phyloP scores from a whole-genome alignment of 2,797 vertebrate species.

The Crocodylus rhombifer region DNA sequence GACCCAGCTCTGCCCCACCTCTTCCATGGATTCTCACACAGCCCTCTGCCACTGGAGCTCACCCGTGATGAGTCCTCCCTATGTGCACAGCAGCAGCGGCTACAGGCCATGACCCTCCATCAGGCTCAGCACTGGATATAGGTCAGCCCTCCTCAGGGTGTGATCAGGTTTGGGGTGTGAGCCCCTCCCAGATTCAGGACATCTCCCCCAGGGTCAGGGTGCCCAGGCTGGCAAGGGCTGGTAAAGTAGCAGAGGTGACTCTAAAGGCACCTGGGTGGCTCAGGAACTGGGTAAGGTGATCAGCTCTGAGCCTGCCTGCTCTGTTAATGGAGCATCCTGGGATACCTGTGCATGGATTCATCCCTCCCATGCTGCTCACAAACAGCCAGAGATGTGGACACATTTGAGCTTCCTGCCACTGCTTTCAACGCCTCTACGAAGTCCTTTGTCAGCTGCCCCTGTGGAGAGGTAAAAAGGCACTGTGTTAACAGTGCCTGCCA shows the following conservation, averaged over 20 bases:
- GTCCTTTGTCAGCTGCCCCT: conserved; percentile 74
- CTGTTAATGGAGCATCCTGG: too few species aligned
- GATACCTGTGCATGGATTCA: conserved; percentile 89
- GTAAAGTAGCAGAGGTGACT: not conserved
- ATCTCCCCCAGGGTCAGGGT: not conserved
- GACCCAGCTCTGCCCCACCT: too few species aligned
- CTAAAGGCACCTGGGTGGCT: too few species aligned
- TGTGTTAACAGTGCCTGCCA: not conserved
- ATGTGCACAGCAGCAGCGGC: not conserved
- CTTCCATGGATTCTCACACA: too few species aligned
- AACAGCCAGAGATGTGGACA: conserved; percentile 81
- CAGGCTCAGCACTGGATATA: not conserved
- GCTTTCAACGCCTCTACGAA: conserved; percentile 82
- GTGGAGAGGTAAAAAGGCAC: not conserved
- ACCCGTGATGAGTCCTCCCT: not conserved
- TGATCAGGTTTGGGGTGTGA: not conserved
- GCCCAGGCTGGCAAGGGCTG: not conserved
- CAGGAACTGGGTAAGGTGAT: too few species aligned
- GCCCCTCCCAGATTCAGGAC: too few species aligned
- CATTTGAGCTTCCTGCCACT: conserved; percentile 79
- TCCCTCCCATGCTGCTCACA: conserved; percentile 90
- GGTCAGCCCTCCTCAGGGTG: not conserved
- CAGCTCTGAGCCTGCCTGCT: not conserved
- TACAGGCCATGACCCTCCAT: not conserved
- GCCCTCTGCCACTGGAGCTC: not conserved